Evolutionary conservation across 1,140 invertebrate species (phyloP).

Genomic region (Drosophila malerkotliana): DNA sequence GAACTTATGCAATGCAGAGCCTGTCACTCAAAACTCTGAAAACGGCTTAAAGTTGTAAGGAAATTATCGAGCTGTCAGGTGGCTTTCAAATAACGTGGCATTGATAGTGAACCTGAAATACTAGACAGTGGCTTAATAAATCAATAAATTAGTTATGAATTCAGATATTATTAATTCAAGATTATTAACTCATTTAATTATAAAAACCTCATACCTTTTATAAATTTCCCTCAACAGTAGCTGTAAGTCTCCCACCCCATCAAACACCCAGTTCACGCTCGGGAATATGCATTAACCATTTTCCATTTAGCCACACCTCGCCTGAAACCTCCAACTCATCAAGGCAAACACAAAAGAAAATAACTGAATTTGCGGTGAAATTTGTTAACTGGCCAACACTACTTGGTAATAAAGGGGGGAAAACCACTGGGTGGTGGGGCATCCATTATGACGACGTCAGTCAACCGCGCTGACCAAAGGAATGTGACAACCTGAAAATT

Average conservation of each 20-base stretch:
- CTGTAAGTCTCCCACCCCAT: neutral
- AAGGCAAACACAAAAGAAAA: constrained; percentile 45
- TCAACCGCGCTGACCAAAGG: constrained; percentile 64
- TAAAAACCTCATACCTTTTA: neutral
- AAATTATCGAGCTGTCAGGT: constrained; percentile 30
- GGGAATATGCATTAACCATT: constrained; percentile 28
- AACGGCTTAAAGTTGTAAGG: constrained; percentile 27
- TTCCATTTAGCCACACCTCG: constrained; percentile 27
- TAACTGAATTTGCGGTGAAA: constrained; percentile 53
- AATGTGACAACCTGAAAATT: constrained; percentile 68
- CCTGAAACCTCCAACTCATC: constrained; percentile 36
- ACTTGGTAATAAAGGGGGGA: neutral
- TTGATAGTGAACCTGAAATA: constrained; percentile 10
- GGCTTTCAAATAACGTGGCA: neutral
- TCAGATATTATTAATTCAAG: too few species aligned
- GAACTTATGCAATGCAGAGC: constrained; percentile 12
- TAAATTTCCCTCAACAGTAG: constrained; percentile 5
- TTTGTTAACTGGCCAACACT: constrained; percentile 34
- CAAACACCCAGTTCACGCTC: constrained; percentile 20
- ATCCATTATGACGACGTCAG: constrained; percentile 55
- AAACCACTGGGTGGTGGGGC: constrained; percentile 39
- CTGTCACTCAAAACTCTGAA: constrained; percentile 29
- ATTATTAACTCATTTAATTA: too few species aligned
- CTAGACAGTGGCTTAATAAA: too few species aligned
- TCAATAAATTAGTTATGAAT: too few species aligned